Conservation (phyloP, 2,888 invertebrate genomes). For the Sturmia bella region DNA sequence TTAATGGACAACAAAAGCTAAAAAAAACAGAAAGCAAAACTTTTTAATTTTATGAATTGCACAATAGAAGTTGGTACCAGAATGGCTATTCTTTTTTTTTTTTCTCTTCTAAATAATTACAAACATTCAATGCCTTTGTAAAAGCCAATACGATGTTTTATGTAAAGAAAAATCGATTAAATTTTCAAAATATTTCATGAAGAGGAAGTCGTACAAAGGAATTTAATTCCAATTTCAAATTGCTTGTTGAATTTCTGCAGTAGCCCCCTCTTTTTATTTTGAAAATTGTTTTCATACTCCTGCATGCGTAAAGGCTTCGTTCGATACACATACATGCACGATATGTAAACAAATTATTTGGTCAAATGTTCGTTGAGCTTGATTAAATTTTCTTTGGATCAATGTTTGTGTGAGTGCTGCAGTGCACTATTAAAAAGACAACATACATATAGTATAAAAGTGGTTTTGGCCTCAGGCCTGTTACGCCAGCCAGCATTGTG, state of each 20-base stretch:
- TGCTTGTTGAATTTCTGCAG: slow-evolving; percentile 20
- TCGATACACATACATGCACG: background rate
- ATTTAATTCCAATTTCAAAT: slow-evolving; percentile 45
- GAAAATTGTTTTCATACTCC: slow-evolving; percentile 9
- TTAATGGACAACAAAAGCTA: slow-evolving; percentile 2
- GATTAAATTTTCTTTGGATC: slow-evolving; percentile 47
- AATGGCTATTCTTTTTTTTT: slow-evolving; percentile 19
- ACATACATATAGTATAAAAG: no score
- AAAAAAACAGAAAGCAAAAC: slow-evolving; percentile 34
- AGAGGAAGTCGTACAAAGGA: slow-evolving; percentile 18
- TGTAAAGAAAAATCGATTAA: slow-evolving; percentile 25
- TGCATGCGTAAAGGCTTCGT: background rate
- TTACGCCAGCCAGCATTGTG: no score
- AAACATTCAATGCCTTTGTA: slow-evolving; percentile 10
- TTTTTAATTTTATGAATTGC: slow-evolving; percentile 53
- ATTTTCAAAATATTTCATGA: slow-evolving; percentile 24
- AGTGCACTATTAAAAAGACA: no score
- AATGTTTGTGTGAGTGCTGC: background rate
- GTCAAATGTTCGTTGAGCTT: slow-evolving; percentile 53
- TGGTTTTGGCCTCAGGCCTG: no score
- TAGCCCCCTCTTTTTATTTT: background rate
- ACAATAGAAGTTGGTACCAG: slow-evolving; percentile 30
- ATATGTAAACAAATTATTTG: slow-evolving; percentile 14
- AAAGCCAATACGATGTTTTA: slow-evolving; percentile 40
- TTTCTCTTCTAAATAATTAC: slow-evolving; percentile 34